phyloP scores from a whole-genome alignment of 2,888 invertebrate species.

The Agonopterix alstromeriana region DNA sequence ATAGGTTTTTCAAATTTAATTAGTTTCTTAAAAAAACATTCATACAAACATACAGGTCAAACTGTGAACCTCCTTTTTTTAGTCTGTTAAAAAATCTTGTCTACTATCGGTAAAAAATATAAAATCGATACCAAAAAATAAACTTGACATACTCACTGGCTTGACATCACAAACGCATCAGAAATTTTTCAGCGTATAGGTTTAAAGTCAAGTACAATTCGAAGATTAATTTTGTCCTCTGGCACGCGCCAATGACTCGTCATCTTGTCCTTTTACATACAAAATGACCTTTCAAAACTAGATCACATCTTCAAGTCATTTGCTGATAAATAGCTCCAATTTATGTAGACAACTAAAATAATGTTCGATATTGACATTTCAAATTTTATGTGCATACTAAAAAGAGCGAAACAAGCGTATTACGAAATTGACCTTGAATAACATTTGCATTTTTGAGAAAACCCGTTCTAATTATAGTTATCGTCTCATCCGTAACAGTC shows the following conservation, averaged over 20 bases:
- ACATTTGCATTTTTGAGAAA: conserved; percentile 2
- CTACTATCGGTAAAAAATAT: too few species aligned
- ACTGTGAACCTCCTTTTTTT: too few species aligned
- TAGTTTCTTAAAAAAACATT: too few species aligned
- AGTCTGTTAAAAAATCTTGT: too few species aligned
- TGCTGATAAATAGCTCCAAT: background rate
- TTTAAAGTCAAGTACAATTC: too few species aligned
- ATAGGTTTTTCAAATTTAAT: too few species aligned
- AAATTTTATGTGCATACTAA: conserved; percentile 7
- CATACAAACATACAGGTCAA: too few species aligned
- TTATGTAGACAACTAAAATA: conserved; percentile 3
- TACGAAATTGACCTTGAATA: conserved; percentile 3
- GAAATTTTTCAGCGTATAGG: too few species aligned
- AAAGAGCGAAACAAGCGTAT: conserved; percentile 3
- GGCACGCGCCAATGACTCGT: background rate
- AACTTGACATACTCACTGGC: too few species aligned
- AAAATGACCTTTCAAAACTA: conserved; percentile 6
- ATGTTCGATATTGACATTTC: conserved; percentile 10
- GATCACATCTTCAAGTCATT: conserved; percentile 3
- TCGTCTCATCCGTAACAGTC: background rate
- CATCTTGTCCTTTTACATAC: background rate
- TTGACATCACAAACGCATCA: too few species aligned
- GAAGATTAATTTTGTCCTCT: too few species aligned
- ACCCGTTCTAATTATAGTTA: conserved; percentile 1
- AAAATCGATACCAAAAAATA: too few species aligned